phyloP scores from a whole-genome alignment of 2,113 vertebrate species.

The Tinamus guttatus region DNA sequence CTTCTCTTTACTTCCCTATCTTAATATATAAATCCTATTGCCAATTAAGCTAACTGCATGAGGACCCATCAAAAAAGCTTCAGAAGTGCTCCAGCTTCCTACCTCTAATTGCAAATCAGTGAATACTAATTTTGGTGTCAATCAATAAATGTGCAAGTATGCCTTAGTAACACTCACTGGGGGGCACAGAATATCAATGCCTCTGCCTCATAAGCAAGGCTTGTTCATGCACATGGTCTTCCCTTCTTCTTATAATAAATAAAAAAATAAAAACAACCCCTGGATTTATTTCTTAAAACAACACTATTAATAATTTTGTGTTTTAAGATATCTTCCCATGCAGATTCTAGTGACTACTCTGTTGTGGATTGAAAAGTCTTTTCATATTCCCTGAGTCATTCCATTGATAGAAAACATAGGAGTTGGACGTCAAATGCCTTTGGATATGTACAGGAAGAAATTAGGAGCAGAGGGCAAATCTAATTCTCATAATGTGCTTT shows the following conservation, averaged over 20 bases:
- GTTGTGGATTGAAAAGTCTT: background rate
- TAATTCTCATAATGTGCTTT: background rate
- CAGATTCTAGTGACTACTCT: background rate
- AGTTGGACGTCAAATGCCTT: background rate
- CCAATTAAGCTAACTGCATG: conserved; percentile 50
- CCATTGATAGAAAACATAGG: background rate
- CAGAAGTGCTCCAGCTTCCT: conserved; percentile 70
- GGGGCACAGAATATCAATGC: conserved; percentile 51
- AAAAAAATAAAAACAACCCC: background rate
- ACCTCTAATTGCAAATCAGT: conserved; percentile 70
- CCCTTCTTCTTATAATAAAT: background rate
- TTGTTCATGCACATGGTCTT: background rate
- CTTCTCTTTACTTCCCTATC: conserved; percentile 8
- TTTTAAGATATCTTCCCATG: background rate
- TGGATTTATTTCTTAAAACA: background rate
- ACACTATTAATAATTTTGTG: background rate
- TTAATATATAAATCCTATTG: conserved; percentile 43
- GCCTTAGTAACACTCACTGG: conserved; percentile 3
- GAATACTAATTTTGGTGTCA: conserved; percentile 71
- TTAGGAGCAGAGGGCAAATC: background rate
- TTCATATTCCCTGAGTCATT: background rate
- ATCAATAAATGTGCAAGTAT: conserved; percentile 64
- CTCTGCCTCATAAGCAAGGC: background rate
- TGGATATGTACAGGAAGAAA: background rate
- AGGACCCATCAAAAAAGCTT: conserved; percentile 67